Evolutionary conservation across 2,888 invertebrate species (phyloP).

Genomic region (Neoaliturus tenellus): DNA sequence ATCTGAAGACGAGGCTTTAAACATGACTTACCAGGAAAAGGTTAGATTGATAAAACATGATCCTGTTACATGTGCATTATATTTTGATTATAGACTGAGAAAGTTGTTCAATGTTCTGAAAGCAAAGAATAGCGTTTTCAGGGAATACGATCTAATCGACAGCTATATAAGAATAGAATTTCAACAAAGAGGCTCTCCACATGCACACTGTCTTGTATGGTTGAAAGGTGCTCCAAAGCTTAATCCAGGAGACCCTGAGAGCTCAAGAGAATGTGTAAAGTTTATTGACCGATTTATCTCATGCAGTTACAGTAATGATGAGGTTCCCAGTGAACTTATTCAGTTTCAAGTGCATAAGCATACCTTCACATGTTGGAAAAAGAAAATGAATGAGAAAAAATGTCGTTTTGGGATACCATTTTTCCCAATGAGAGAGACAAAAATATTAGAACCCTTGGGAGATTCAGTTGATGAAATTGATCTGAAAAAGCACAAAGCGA

Average conservation of each 20-base stretch:
- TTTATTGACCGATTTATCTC: conserved; percentile 61
- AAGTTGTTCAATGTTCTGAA: conserved; percentile 59
- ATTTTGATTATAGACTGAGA: conserved; percentile 55
- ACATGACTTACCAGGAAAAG: conserved; percentile 59
- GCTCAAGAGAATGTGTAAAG: conserved; percentile 55
- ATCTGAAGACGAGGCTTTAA: conserved; percentile 57
- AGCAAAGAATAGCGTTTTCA: conserved; percentile 59
- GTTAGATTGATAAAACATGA: conserved; percentile 64
- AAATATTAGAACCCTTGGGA: conserved; percentile 43
- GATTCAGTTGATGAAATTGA: not conserved
- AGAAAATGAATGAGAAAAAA: conserved; percentile 55
- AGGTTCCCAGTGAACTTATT: conserved; percentile 57
- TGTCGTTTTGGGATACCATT: conserved; percentile 65
- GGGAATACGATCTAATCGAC: not conserved
- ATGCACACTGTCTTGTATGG: conserved; percentile 67
- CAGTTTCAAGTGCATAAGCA: conserved; percentile 63
- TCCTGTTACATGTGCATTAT: conserved; percentile 66
- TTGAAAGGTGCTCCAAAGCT: conserved; percentile 66
- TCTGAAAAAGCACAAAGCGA: not conserved
- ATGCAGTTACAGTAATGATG: conserved; percentile 60
- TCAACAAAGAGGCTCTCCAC: conserved; percentile 68
- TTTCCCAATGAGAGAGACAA: conserved; percentile 62
- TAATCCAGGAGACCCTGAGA: conserved; percentile 55
- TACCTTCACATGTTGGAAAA: conserved; percentile 63
- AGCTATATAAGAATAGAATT: conserved; percentile 66